Base-by-base conservation (phyloP, 2,113 vertebrate species). In the Podarcis muralis region DNA sequence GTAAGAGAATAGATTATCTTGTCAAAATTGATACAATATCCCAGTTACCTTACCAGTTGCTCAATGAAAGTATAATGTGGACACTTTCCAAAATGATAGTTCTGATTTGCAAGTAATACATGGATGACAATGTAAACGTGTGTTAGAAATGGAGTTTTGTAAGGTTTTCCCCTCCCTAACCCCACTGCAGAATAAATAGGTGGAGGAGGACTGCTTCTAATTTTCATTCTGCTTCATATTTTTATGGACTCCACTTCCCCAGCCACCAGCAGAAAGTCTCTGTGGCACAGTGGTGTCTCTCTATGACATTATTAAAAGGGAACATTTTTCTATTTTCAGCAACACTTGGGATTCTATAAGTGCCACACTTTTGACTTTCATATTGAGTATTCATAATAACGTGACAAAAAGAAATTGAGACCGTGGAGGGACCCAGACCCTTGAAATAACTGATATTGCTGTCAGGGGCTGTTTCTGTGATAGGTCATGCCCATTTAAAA, bases 311-410 rank as follows among this genome's bases (percentile, higher is more conserved):
- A 57, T 65, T 75, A 82, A 74, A 37, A 75, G 11, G 68, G 69
- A 88, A 88, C 53, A 62, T 88, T 82, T 74, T 83, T 83, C 80
- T 88, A 82, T 88, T 83, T 83, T 88, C 87, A 88, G 87, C 30
- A 72, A n/a, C 80, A 32, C 57, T 76, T 83, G 87, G 53, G 79
- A 88, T 83, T 88, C 59, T 88, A 27, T 25, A 82, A 77, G 80
- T 77, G 71, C n/a, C 40, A 68, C 27, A 37, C 71, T 57, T 79
- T 68, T 79, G 65, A 69, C 62, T 79, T 69, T 77, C 71, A 48
- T 77, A 77, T 23, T 27, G 80, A 83, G 37, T 65, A 53, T 76
- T 43, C 83, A 83, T 88, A 88, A 88, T 88, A 77, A 77, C 83
- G 43, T 74, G 53, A 77, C 72, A 35, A 66, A 48, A 62, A 83